These are phyloP conservation scores for Apotomis capreana DNA, from an alignment of 2,888 invertebrate genomes.

Conservation along the genomic window DNA sequence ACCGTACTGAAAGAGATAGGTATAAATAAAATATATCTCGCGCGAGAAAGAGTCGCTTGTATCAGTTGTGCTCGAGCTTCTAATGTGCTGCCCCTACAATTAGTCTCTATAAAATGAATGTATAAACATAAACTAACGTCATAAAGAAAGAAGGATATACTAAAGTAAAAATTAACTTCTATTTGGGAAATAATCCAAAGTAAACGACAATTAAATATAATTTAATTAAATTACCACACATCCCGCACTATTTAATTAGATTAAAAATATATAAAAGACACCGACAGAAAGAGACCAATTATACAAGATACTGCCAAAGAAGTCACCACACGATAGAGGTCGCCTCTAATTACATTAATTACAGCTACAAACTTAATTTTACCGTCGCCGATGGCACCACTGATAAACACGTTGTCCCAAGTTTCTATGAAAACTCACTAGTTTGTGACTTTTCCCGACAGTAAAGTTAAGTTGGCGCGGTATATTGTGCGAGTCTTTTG, in stretches of 20 bases:
- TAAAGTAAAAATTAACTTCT: too few species aligned
- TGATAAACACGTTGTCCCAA: constrained; percentile 1
- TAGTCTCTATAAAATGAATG: too few species aligned
- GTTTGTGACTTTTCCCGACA: neutral
- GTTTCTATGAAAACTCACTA: neutral
- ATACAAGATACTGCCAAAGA: constrained; percentile 58
- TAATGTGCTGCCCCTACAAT: too few species aligned
- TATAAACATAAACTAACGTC: too few species aligned
- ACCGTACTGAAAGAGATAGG: too few species aligned
- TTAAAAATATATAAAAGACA: constrained; percentile 22
- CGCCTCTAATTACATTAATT: constrained; percentile 61
- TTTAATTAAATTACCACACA: neutral
- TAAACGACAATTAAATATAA: neutral
- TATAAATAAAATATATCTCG: too few species aligned
- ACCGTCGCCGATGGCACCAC: neutral
- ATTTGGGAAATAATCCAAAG: too few species aligned
- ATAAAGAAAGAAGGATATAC: too few species aligned
- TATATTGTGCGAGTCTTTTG: constrained; percentile 29
- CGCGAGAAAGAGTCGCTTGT: too few species aligned
- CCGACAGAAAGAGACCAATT: constrained; percentile 48
- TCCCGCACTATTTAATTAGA: neutral
- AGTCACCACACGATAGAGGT: constrained; percentile 56
- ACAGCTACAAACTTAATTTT: constrained; percentile 17
- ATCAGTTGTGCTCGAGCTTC: too few species aligned
- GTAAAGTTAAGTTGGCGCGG: constrained; percentile 13